Evolutionary conservation across 2,888 invertebrate species (phyloP).

Genomic region (Lycaena phlaeas): DNA sequence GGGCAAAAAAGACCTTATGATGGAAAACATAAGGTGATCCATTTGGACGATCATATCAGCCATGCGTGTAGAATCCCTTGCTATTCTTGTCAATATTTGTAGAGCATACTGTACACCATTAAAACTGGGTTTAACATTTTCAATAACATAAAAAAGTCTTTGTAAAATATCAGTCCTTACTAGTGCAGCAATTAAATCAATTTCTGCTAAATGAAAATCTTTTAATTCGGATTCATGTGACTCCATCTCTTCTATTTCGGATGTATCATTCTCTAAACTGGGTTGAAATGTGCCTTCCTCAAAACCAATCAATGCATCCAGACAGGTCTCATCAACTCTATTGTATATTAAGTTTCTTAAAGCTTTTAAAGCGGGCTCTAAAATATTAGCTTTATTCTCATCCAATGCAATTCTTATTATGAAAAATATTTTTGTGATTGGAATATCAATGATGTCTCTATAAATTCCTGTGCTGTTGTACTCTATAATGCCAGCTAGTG

Average conservation of each 20-base stretch:
- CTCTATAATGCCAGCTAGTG: constrained; percentile 84
- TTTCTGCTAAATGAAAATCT: constrained; percentile 89
- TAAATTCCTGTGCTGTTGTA: constrained; percentile 84
- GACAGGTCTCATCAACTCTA: constrained; percentile 83
- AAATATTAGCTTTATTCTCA: constrained; percentile 81
- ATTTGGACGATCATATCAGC: constrained; percentile 76
- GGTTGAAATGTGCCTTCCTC: constrained; percentile 78
- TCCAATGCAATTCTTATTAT: constrained; percentile 89
- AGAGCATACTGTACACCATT: constrained; percentile 82
- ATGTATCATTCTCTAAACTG: constrained; percentile 60
- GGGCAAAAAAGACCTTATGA: constrained; percentile 75
- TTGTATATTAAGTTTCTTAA: constrained; percentile 83
- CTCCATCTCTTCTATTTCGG: constrained; percentile 69
- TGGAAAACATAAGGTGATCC: constrained; percentile 75
- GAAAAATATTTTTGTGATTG: constrained; percentile 84
- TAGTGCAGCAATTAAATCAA: constrained; percentile 83
- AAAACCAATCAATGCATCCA: constrained; percentile 79
- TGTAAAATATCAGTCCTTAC: constrained; percentile 83
- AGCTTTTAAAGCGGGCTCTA: constrained; percentile 84
- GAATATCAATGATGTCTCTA: constrained; percentile 81
- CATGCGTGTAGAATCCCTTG: constrained; percentile 81
- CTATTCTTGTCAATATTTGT: constrained; percentile 84
- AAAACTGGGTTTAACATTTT: constrained; percentile 78
- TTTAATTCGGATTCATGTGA: constrained; percentile 77
- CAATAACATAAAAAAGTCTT: constrained; percentile 83